Evolutionary conservation across 1,140 invertebrate species (phyloP), one percentile per base, ranked within the genome.

Genomic region (Tyrophagus putrescentiae): DNA sequence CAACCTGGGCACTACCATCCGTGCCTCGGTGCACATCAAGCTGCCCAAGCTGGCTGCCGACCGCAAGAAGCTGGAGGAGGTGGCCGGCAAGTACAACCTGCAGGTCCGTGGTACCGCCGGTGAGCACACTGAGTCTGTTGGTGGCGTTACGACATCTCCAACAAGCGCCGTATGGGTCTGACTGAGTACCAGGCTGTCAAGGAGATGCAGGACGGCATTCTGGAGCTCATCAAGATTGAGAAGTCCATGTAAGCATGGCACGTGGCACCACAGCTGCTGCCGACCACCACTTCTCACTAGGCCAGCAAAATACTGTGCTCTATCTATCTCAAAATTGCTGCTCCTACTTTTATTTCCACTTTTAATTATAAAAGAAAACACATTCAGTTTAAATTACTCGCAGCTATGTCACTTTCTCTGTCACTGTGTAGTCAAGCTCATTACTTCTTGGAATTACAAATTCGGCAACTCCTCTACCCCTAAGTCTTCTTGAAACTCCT

Each of bases 11-110:
- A 98, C 94, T 60, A 95, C 93, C 42, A 86, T 98, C 60, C 85
- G 95, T 67, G 93, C 94, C 18, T 94, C 90, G 34, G 94, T 98
- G 66, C 94, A 98, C 79, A 95, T 98, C 73, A 88, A 89, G 74
- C 79, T 98, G 66, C 93, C 94, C 61, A 94, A 94, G 75, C 78
- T 97, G 67, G 87, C 87, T 45, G 83, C 88, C 60, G 84, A 95
- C 77, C 83, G 82, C 70, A 81, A 82, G 21, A 87, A 87, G 72
- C 80, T 97, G 68, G 91, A 97, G 70, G 86, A 89, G 71, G 80
- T 93, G 65, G 92, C 92, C 57, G 79, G 75, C 67, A 88, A 88
- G 71, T 90, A 84, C 79, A 91, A 93, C 75, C 78, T 98, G 66
- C 93, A 97, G 75, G 84, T 82, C 54, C 69, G 74, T 66, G 75